Conservation (phyloP, 2,797 vertebrate species). For the Channa striata region DNA sequence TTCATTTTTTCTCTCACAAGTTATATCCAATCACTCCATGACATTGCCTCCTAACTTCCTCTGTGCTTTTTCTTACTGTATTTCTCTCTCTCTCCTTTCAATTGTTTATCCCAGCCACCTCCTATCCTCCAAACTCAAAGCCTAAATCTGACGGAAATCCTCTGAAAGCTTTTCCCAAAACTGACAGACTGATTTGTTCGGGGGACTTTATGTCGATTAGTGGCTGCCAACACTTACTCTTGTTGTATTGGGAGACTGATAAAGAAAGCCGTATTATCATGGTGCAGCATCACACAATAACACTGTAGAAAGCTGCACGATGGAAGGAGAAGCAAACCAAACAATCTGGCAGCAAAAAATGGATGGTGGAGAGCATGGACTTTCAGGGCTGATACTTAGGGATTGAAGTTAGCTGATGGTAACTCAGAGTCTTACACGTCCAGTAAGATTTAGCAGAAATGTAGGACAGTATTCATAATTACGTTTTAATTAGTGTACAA, state of each 20-base stretch:
- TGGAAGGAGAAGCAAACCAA: slow-evolving; percentile 2
- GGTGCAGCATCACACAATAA: slow-evolving; percentile 13
- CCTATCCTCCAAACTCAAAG: slow-evolving; percentile 2
- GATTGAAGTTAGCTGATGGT: neutral
- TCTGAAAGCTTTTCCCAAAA: slow-evolving; percentile 29
- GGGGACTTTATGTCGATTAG: slow-evolving; percentile 23
- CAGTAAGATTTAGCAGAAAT: too few relatives aligned
- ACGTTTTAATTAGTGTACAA: too few relatives aligned
- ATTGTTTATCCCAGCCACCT: neutral
- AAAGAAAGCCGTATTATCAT: slow-evolving; percentile 23
- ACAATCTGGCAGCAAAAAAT: neutral
- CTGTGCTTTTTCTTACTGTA: neutral
- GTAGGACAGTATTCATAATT: too few relatives aligned
- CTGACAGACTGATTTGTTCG: slow-evolving; percentile 35
- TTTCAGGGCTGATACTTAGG: neutral
- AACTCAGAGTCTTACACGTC: neutral
- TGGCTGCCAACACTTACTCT: slow-evolving; percentile 5
- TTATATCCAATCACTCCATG: slow-evolving; percentile 22
- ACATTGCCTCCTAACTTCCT: slow-evolving; percentile 12
- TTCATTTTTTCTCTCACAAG: slow-evolving; percentile 4
- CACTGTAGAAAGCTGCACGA: slow-evolving; percentile 5
- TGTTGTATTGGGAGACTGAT: slow-evolving; percentile 13
- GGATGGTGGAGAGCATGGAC: neutral
- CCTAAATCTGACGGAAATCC: slow-evolving; percentile 34
- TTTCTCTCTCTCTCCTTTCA: slow-evolving; percentile 5